Conservation (phyloP, 2,797 vertebrate species). For the Zalophus californianus region DNA sequence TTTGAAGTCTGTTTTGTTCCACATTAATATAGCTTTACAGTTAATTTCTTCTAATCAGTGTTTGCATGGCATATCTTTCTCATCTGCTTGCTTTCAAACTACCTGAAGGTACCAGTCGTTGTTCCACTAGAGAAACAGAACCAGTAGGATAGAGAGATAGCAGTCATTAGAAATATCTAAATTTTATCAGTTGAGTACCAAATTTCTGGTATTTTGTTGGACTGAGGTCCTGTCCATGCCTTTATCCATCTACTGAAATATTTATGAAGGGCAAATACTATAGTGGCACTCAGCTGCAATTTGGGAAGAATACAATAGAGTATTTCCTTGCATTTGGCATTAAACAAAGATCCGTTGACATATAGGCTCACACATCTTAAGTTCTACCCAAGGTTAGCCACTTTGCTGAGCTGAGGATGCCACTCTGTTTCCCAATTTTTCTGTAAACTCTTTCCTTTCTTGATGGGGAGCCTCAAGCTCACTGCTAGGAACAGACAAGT, state of each 20-base stretch:
- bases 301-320: neutral
- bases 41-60: neutral
- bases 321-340: neutral
- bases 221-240: neutral
- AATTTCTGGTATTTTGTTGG: neutral
- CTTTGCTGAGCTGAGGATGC: neutral
- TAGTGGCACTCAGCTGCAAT: neutral
- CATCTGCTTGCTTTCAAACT: neutral
- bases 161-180: neutral
- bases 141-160: neutral
- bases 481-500: neutral
- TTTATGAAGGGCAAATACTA: neutral
- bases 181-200: neutral
- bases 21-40: neutral
- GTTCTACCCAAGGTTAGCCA: neutral
- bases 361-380: neutral
- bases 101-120: neutral
- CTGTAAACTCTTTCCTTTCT: neutral
- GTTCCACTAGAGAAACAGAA: neutral
- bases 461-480: neutral
- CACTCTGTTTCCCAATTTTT: neutral
- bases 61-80: neutral
- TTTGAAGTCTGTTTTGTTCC: neutral
- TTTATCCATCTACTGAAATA: neutral
- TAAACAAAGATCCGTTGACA: neutral